Percentiles rank a stretch among this genome's conserved stretches.
phyloP scores from a whole-genome alignment of 2,797 vertebrate species.

The Anabacerthia variegaticeps region DNA sequence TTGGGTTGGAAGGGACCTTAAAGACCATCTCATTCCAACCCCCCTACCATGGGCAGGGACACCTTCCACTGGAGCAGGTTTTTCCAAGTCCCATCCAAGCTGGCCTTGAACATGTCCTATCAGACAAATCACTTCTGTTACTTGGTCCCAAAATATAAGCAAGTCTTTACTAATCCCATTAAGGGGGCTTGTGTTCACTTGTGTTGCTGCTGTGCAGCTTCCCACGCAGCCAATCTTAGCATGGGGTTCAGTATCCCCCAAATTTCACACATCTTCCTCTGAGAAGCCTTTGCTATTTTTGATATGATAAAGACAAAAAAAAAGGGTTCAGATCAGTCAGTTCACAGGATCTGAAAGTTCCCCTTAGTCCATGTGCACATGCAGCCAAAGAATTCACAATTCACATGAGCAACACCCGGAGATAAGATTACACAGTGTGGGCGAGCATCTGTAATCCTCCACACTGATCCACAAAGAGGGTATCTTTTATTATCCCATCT shows the following conservation, averaged over 20 bases:
- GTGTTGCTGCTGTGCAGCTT: not conserved
- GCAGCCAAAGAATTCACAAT: not conserved
- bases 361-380: not conserved
- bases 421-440: not conserved
- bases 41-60: fast-evolving
- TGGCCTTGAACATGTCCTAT: not conserved
- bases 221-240: not conserved
- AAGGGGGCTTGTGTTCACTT: not conserved
- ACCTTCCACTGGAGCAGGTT: not conserved
- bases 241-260: not conserved
- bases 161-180: not conserved
- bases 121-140: not conserved
- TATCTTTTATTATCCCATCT: not conserved
- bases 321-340: not conserved
- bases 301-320: not conserved
- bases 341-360: not conserved
- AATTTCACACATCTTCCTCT: not conserved
- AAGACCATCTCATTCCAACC: not conserved
- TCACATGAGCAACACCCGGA: not conserved
- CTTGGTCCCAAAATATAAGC: not conserved
- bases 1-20: not conserved
- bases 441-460: not conserved
- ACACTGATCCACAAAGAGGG: not conserved
- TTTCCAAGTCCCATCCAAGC: not conserved
- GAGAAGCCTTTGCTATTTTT: not conserved